Conservation (phyloP, 2,797 vertebrate genomes). For the Lepus townsendii region DNA sequence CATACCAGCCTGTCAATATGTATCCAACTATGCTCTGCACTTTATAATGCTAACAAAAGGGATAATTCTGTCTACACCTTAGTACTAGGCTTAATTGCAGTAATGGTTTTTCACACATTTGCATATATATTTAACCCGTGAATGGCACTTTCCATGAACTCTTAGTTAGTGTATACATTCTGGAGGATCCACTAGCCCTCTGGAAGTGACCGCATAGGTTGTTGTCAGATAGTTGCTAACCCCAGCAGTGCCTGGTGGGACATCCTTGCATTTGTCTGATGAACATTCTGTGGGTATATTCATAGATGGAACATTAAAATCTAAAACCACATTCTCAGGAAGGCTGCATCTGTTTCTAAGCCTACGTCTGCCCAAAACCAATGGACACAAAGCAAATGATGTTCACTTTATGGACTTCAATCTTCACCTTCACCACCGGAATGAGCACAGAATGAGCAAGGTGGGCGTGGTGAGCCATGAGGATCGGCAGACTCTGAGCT, state of each 20-base stretch:
- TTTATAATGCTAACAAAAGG: neutral
- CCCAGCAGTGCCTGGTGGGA: rapidly evolving
- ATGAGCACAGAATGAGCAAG: neutral
- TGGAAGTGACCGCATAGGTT: neutral
- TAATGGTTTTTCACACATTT: neutral
- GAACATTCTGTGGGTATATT: neutral
- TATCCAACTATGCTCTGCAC: neutral
- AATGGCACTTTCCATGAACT: neutral
- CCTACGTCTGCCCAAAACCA: neutral
- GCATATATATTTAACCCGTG: neutral
- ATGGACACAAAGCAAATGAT: neutral
- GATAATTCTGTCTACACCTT: neutral
- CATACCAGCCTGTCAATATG: neutral
- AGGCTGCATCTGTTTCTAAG: neutral
- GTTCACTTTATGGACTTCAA: neutral
- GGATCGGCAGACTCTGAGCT: neutral
- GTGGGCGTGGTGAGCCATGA: neutral
- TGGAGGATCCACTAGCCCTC: neutral
- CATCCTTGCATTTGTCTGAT: neutral
- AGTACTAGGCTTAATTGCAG: neutral
- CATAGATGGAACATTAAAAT: neutral
- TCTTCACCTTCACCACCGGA: neutral
- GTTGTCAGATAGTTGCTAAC: neutral
- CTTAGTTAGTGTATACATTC: neutral
- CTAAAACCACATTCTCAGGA: neutral